These are phyloP conservation scores for Xiphorhynchus erythropygius DNA, from an alignment of 2,797 vertebrate genomes.

Conservation along the genomic window DNA sequence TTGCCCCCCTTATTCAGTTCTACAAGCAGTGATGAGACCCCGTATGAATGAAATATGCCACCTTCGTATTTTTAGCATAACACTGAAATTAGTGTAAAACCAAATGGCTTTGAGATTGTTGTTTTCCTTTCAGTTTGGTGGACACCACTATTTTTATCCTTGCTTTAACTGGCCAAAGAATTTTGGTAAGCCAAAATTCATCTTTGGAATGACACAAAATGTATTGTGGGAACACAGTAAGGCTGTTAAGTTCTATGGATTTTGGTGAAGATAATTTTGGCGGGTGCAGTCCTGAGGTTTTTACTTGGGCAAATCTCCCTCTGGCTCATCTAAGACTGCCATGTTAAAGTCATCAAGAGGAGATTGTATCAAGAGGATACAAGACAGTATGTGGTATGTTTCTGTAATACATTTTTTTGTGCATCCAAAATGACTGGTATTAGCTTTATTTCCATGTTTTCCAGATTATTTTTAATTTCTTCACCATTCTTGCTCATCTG, in stretches of 20 bases:
- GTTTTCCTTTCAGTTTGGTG: slow-evolving; percentile 34
- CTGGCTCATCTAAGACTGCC: not conserved
- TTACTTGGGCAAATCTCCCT: not conserved
- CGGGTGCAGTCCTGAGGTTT: slow-evolving; percentile 42
- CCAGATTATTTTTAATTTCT: slow-evolving; percentile 24
- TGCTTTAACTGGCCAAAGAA: slow-evolving; percentile 20
- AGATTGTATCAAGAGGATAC: not conserved
- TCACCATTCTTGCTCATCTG: not conserved
- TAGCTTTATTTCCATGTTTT: not conserved
- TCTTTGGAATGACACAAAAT: slow-evolving; percentile 32
- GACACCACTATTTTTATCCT: slow-evolving; percentile 25
- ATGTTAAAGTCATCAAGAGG: slow-evolving; percentile 45
- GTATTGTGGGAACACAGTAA: not conserved
- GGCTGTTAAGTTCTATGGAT: slow-evolving; percentile 12
- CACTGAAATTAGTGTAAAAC: not conserved
- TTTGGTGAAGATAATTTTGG: slow-evolving; percentile 44
- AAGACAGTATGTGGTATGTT: not conserved
- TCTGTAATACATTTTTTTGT: not conserved
- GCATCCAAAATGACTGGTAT: not conserved
- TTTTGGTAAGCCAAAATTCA: slow-evolving; percentile 18
- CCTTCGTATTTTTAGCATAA: not conserved
- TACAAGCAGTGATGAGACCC: not conserved
- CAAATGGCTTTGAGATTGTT: not conserved
- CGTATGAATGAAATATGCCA: not conserved
- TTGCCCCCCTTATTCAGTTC: not conserved